These are phyloP conservation scores for Salminus brasiliensis DNA, from an alignment of 2,113 vertebrate genomes.

Conservation along the genomic window DNA sequence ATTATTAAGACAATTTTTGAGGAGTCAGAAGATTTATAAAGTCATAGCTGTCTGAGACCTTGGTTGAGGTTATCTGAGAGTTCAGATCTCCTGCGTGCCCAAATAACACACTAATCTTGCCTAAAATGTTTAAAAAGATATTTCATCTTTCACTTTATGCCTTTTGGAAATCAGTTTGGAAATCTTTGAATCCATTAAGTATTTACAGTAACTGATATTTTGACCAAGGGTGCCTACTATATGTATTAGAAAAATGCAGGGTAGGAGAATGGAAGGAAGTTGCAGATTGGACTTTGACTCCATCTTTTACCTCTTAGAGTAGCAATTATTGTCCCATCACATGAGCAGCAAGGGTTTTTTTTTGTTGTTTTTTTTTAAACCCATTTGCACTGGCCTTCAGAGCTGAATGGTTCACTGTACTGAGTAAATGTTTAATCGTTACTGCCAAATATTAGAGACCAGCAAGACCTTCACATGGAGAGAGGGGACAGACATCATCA, in stretches of 20 bases:
- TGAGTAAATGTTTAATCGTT: constrained; percentile 54
- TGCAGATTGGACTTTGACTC: constrained; percentile 25
- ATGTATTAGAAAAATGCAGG: background rate
- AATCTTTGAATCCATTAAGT: too few relatives aligned
- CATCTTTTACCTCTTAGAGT: background rate
- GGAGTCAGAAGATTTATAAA: too few relatives aligned
- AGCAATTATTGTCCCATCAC: constrained; percentile 39
- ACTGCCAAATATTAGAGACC: background rate
- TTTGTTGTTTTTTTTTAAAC: too few relatives aligned
- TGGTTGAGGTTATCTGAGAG: too few relatives aligned
- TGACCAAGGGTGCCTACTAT: background rate
- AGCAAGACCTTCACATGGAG: background rate
- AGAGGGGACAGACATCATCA: background rate
- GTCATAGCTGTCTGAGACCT: too few relatives aligned
- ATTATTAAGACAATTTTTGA: too few relatives aligned
- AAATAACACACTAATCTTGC: too few relatives aligned
- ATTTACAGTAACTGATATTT: too few relatives aligned
- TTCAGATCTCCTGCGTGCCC: too few relatives aligned
- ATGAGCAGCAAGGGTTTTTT: background rate
- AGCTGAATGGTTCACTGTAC: constrained; percentile 18
- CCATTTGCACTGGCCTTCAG: constrained; percentile 2
- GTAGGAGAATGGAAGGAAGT: background rate
- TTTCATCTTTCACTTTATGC: too few relatives aligned
- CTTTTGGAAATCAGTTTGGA: too few relatives aligned
- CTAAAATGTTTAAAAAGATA: too few relatives aligned